Evolutionary conservation across 2,113 vertebrate genomes (phyloP), one percentile per base, ranked within the genome.

Genomic region (Oreotrochilus melanogaster): DNA sequence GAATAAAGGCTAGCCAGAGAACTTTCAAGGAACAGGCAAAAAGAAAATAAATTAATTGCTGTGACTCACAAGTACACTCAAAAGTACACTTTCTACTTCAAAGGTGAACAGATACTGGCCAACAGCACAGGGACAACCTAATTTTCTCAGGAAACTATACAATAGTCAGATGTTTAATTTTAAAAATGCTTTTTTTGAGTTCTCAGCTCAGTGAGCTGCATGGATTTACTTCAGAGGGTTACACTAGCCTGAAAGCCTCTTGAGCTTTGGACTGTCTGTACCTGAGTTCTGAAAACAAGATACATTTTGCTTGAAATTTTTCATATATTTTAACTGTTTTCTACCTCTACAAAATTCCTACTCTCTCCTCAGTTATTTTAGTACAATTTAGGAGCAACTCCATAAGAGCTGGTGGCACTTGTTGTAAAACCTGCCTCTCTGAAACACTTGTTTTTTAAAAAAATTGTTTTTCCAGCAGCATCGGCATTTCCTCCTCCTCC

Each of bases 401-500:
- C 31, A 30, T 19, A 56, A 27, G 88, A 90, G 25, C 42, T 39
- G 66, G 65, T 15, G 9, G 30, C 27, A 42, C 73, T 70, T 84
- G 48, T 62, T 78, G 57, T 86, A 73, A 92, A 93, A 78, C 25
- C 42, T 54, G 71, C 71, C 50, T 83, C 50, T 7, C 60, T 89
- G 72, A 84, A 89, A 84, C 2, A 11, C 19, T 14, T 23, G 4
- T 65, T 76, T 72, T 27, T 15, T 11, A 10, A 21, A 57, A 48
- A 43, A 64, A 54, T 33, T 69, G 35, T 80, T 95, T 93, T 96
- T 93, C 65, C 82, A 96, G 74, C 95, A 89, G 71, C 91, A 65
- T 37, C 0, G 87, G 89, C 78, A 97, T 98, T 98, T 98, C 97
- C 96, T 97, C 79, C 92, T 96, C 92, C 96, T 96, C 95, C 96